A percentile compares a stretch with the other conserved stretches of the same genome.
Evolutionary conservation across 2,113 vertebrate species (phyloP).

Genomic region (Limanda limanda): DNA sequence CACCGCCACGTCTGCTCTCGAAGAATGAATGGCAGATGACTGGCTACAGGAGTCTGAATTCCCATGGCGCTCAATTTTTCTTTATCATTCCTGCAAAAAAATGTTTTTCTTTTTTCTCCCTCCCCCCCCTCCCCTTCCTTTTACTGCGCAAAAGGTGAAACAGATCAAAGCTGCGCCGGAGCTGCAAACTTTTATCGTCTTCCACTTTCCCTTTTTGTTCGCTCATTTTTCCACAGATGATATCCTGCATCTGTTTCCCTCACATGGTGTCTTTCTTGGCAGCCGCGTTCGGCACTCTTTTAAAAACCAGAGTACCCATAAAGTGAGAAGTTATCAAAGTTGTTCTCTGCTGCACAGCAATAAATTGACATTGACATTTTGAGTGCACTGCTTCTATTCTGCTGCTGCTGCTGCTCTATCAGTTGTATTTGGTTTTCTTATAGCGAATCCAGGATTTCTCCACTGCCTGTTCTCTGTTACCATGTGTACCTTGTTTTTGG

Average conservation of each 20-base stretch:
- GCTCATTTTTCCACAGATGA: constrained; percentile 69
- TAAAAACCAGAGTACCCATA: constrained; percentile 67
- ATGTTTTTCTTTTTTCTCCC: not conserved
- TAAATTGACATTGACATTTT: constrained; percentile 77
- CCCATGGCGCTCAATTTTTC: constrained; percentile 44
- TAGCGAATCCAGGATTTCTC: constrained; percentile 35
- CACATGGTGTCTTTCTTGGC: constrained; percentile 67
- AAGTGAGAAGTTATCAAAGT: constrained; percentile 77
- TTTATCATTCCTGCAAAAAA: constrained; percentile 20
- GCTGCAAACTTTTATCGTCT: constrained; percentile 69
- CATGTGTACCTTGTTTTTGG: constrained; percentile 15
- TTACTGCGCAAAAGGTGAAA: constrained; percentile 61
- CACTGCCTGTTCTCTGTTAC: constrained; percentile 15
- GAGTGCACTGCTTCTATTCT: constrained; percentile 59
- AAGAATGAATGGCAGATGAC: constrained; percentile 56
- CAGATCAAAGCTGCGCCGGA: constrained; percentile 68
- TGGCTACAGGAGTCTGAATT: constrained; percentile 61
- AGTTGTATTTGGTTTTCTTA: constrained; percentile 54
- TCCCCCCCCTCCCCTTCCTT: constrained; percentile 33
- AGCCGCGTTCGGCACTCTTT: constrained; percentile 58
- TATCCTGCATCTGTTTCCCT: constrained; percentile 75
- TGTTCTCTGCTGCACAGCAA: constrained; percentile 59
- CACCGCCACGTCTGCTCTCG: not conserved
- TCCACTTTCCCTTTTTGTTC: constrained; percentile 66
- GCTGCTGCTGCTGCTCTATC: constrained; percentile 46